Evolutionary conservation across 2,797 vertebrate genomes (phyloP), one percentile per base, ranked within the genome.

Genomic region (Hafferia zeledoni): DNA sequence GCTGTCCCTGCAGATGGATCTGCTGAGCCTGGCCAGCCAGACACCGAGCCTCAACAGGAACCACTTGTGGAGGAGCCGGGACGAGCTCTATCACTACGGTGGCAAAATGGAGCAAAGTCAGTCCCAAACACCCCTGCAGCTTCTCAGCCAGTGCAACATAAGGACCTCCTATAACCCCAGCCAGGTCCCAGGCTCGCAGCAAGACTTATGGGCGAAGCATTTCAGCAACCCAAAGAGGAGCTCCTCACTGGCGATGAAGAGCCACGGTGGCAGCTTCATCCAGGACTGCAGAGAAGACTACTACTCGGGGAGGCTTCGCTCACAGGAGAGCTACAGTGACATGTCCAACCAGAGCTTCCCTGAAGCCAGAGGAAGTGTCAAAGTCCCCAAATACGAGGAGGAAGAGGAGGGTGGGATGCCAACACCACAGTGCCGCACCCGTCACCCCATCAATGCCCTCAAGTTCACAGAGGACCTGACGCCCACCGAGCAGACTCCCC

Each of bases 1-100:
- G 0, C 98, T 99, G 68, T 99, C 99, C 15, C 93, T 99, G 92
- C 99, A 99, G 97, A 99, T 99, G 99, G 99, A 99, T 94, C 98
- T 99, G 96, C 98, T 99, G 75, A 99, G 99, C 96, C 98, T 99
- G 89, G 99, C 99, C 93, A 99, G 99, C 97, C 99, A 99, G 97
- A 99, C 99, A 0, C 98, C 99, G 1, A 99, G 99, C 97, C 98
- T 99, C 97, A 99, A 98, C 93, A 98, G 99, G 33, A 99, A 99
- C 84, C 98, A 99, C 11, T 91, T 99, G 28, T 99, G 99, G 99
- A 98, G 99, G 96, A 98, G 97, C 97, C 98, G 99, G 88, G 98
- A 98, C 0, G 98, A 99, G 56, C 96, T 98, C 68, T 99, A 98
- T 83, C 97, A 97, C 44, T 99, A 99, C 0, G 99, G 99, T 46